Evolutionary conservation across 2,797 vertebrate genomes (phyloP).

Genomic region (Vireo griseus): DNA sequence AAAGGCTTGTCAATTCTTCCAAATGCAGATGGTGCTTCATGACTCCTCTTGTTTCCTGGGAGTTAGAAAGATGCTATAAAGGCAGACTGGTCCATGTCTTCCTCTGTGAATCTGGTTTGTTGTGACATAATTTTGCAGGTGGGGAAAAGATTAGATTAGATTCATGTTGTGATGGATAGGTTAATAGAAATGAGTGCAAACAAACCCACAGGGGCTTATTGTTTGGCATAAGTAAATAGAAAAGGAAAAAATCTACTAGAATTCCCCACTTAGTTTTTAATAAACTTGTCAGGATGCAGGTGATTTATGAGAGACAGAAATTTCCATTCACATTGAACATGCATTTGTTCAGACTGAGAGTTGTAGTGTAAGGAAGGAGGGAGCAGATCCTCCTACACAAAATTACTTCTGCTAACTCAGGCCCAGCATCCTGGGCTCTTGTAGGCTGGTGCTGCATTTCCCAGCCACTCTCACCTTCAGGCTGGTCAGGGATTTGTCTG

Average conservation of each 20-base stretch:
- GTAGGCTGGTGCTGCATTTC: neutral
- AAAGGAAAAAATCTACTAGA: neutral
- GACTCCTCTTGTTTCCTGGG: neutral
- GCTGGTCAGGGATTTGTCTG: neutral
- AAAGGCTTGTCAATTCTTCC: neutral
- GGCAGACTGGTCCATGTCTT: neutral
- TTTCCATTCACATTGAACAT: neutral
- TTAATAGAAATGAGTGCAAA: neutral
- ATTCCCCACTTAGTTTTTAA: neutral
- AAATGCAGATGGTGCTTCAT: neutral
- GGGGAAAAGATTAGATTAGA: neutral
- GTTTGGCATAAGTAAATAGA: neutral
- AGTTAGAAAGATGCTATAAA: neutral
- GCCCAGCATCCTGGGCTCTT: neutral
- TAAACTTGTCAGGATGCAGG: neutral
- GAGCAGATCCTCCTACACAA: neutral
- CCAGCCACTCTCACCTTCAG: neutral
- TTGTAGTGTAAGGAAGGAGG: neutral
- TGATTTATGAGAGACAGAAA: neutral
- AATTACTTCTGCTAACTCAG: neutral
- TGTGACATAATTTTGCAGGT: neutral
- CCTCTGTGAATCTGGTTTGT: neutral
- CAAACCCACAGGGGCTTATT: neutral
- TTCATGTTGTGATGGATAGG: neutral
- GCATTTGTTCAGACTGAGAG: neutral